Conservation (phyloP, 2,113 vertebrate species). For the Tupaia chinensis region DNA sequence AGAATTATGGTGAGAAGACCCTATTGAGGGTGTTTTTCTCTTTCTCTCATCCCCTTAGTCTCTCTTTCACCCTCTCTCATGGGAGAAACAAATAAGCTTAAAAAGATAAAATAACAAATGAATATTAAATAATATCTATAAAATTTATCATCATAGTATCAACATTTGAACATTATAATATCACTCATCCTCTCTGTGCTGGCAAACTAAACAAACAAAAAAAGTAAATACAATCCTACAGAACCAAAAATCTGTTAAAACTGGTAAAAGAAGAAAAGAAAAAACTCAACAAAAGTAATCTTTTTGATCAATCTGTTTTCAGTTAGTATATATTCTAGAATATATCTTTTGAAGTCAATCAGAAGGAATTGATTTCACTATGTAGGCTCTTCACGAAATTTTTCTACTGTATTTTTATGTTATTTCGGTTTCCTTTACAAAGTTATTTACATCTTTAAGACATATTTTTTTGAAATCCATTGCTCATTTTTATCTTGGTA, state of each 20-base stretch:
- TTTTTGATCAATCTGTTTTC: background rate
- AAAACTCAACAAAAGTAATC: background rate
- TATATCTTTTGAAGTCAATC: background rate
- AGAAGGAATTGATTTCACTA: background rate
- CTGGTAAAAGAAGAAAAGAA: background rate
- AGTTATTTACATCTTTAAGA: background rate
- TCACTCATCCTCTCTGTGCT: background rate
- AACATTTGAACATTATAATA: background rate
- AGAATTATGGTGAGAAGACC: too few relatives aligned
- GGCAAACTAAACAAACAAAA: background rate
- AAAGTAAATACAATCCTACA: background rate
- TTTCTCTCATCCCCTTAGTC: too few relatives aligned
- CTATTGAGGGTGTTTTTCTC: too few relatives aligned
- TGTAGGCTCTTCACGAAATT: background rate
- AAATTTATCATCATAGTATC: background rate
- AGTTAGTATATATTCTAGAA: background rate
- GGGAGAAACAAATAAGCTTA: too few relatives aligned
- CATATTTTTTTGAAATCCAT: background rate
- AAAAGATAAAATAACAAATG: background rate
- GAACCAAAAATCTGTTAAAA: background rate
- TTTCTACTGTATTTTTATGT: background rate
- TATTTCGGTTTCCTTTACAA: constrained; percentile 5
- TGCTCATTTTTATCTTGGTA: background rate
- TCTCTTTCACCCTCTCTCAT: too few relatives aligned
- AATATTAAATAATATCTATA: background rate